Evolutionary conservation across 2,113 vertebrate species (phyloP), one percentile per base, ranked within the genome.

Genomic region (Lanius ludovicianus): DNA sequence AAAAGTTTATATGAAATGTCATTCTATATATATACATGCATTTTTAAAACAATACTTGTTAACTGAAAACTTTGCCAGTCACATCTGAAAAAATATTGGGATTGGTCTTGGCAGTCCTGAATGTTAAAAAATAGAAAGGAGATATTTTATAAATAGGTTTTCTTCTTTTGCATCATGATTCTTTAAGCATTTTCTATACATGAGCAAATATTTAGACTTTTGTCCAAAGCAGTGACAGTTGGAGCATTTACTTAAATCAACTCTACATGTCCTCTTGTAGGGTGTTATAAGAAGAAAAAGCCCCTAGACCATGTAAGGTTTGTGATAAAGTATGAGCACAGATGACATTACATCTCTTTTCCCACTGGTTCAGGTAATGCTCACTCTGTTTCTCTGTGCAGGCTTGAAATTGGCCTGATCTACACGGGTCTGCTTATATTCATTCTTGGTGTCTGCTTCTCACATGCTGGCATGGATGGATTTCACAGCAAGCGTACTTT

Each of bases 1-100:
- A 95, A 97, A 96, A 84, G 64, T 68, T 93, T 96, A 92, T 85
- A 90, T 92, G 88, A 87, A 65, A 44, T 92, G 64, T 86, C 64
- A 62, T 93, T 84, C 13, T 83, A 55, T 83, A 83, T 71, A 87
- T 68, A 68, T 62, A n/a, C 57, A 56, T 64, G 56, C 44, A 41
- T 91, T 93, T 89, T 87, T 59, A 30, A 80, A 70, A 89, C 57
- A 86, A 78, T 84, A 37, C 39, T 80, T 94, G 62, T 69, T 94
- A 95, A 84, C 71, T 88, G 76, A 65, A 86, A 84, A 44, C 56
- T 70, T 63, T 93, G 75, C 87, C 81, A 93, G 42, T 94, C 64
- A 86, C 19, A 1, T 88, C 91, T 96, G 89, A 96, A 94, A 91
- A 94, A 83, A 50, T 56, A 73, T 53, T 85, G 47, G 47, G 33